Evolutionary conservation across 1,140 invertebrate species (phyloP).

Genomic region (Marisa cornuarietis): DNA sequence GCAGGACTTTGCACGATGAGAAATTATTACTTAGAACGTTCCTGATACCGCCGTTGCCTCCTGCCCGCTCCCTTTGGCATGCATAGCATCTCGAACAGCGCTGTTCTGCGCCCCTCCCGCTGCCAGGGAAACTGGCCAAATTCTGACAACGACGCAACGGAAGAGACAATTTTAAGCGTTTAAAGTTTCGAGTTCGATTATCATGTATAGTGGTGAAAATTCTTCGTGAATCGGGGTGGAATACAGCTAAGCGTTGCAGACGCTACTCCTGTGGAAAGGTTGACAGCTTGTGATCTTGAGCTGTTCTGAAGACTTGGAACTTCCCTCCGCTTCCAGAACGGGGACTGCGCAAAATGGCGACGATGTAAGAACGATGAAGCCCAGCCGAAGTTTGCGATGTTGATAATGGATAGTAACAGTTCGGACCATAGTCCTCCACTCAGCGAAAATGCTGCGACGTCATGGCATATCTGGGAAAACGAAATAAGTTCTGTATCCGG

Average conservation of each 20-base stretch:
- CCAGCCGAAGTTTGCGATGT: slow-evolving; percentile 17
- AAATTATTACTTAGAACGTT: slow-evolving; percentile 2
- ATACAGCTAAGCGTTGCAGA: too few species aligned
- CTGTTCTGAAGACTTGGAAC: not conserved
- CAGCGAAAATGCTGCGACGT: slow-evolving; percentile 34
- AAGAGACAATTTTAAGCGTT: too few species aligned
- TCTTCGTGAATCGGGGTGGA: too few species aligned
- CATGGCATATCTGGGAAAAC: slow-evolving; percentile 38
- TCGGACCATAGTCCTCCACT: slow-evolving; percentile 38
- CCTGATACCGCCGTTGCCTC: not conserved
- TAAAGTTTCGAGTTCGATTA: too few species aligned
- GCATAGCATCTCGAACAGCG: slow-evolving; percentile 12
- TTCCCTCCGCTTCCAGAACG: slow-evolving; percentile 5
- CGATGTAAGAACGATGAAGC: not conserved
- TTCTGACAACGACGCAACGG: not conserved
- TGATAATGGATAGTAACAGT: slow-evolving; percentile 34
- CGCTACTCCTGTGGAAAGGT: too few species aligned
- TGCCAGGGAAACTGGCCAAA: not conserved
- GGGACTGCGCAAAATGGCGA: slow-evolving; percentile 22
- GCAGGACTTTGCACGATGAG: not conserved
- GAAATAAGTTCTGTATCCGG: slow-evolving; percentile 40
- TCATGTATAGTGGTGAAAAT: too few species aligned
- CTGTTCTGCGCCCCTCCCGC: slow-evolving; percentile 8
- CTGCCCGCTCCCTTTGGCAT: slow-evolving; percentile 13
- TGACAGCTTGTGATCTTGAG: too few species aligned